These are phyloP conservation scores for Peromyscus eremicus DNA, from an alignment of 2,797 vertebrate species.

Conservation along the genomic window DNA sequence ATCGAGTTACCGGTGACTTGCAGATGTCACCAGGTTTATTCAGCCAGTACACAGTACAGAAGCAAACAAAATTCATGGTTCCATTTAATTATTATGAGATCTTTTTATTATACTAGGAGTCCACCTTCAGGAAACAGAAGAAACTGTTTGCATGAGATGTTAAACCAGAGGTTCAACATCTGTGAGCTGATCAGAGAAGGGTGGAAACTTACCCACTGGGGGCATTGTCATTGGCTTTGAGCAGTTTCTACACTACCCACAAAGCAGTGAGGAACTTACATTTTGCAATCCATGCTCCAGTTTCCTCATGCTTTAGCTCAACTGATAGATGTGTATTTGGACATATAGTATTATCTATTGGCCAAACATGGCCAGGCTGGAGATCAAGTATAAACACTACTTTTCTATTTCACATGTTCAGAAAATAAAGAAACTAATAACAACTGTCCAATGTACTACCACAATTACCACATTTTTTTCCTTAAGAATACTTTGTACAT, in stretches of 20 bases:
- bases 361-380: neutral
- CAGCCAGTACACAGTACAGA: neutral
- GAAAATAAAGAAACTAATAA: constrained; percentile 42
- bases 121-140: constrained; percentile 74
- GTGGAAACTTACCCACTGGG: neutral
- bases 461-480: neutral
- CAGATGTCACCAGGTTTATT: neutral
- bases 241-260: neutral
- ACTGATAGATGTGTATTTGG: neutral
- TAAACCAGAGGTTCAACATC: neutral
- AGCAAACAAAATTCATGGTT: neutral
- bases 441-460: neutral
- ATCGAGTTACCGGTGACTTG: neutral
- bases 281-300: neutral
- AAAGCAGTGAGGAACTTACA: constrained; percentile 6
- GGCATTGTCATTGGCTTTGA: neutral
- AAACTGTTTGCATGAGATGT: constrained; percentile 32
- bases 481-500: neutral
- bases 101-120: constrained; percentile 55
- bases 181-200: neutral
- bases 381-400: constrained; percentile 7
- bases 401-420: constrained; percentile 39
- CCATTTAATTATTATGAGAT: constrained; percentile 34
- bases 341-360: neutral
- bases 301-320: constrained; percentile 32